A percentile compares a stretch with the other conserved stretches of the same genome.
Conservation (phyloP, 2,888 invertebrate genomes). For the Acrocyrtus sp. region DNA sequence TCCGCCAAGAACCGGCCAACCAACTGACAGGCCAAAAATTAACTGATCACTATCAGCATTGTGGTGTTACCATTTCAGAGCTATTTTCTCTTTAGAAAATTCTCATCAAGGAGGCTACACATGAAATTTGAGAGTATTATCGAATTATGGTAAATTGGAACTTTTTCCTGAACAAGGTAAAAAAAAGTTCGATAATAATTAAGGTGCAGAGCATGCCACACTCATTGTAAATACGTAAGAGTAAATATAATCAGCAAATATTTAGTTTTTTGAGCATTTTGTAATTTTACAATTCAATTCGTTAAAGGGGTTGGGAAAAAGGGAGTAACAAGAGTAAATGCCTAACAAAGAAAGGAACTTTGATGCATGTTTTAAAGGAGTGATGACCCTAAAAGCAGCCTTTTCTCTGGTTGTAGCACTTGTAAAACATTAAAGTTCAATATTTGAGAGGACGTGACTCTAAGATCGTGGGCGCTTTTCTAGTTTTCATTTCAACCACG, state of each 20-base stretch:
- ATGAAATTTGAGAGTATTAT: neutral
- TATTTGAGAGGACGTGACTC: neutral
- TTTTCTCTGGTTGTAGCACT: neutral
- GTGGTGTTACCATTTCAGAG: neutral
- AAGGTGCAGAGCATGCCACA: too few relatives aligned
- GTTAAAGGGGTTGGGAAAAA: too few relatives aligned
- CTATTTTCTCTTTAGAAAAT: neutral
- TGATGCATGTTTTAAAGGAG: too few relatives aligned
- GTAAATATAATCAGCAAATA: too few relatives aligned
- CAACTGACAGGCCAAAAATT: neutral
- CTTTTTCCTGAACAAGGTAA: neutral
- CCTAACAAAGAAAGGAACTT: neutral
- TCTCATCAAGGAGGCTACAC: too few relatives aligned
- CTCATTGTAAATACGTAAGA: too few relatives aligned
- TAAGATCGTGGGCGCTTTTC: too few relatives aligned
- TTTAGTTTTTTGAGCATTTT: too few relatives aligned
- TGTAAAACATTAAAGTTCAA: neutral
- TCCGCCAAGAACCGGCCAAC: neutral
- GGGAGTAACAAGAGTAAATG: too few relatives aligned
- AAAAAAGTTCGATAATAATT: neutral
- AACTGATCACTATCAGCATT: neutral
- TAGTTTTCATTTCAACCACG: too few relatives aligned
- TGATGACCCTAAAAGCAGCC: neutral
- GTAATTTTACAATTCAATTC: too few relatives aligned
- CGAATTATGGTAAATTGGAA: neutral